Conservation (phyloP, 2,888 invertebrate genomes). For the Macrosiphum euphorbiae region DNA sequence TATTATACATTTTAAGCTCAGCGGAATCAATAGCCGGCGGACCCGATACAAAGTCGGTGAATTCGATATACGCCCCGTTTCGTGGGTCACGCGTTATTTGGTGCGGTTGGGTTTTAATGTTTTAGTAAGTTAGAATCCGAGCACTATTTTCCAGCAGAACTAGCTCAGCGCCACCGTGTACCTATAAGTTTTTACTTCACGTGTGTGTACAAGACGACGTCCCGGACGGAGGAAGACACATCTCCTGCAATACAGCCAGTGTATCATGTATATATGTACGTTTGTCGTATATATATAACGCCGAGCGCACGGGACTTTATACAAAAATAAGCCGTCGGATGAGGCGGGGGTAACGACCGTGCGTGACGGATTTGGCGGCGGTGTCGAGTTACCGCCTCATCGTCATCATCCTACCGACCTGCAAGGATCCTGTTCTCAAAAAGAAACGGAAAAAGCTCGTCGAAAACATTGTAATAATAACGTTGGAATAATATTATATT, state of each 20-base stretch:
- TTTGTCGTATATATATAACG: not conserved
- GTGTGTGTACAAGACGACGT: not conserved
- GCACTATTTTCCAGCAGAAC: not conserved
- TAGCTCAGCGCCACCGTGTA: not conserved
- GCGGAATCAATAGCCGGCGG: not conserved
- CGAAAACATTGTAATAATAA: not conserved
- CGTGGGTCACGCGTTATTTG: not conserved
- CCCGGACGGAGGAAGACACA: not conserved
- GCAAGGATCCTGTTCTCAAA: not conserved
- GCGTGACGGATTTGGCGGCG: constrained; percentile 30
- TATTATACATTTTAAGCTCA: not conserved
- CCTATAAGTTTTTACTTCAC: not conserved
- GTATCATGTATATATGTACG: not conserved
- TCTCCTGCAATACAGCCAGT: not conserved
- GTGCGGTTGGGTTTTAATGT: not conserved
- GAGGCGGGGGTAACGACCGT: not conserved
- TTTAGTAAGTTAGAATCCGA: not conserved
- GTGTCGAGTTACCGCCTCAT: constrained; percentile 30
- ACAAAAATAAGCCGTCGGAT: constrained; percentile 34
- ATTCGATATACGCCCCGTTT: not conserved
- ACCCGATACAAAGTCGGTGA: not conserved
- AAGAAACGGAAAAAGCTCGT: not conserved
- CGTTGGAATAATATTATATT: not conserved
- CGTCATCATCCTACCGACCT: not conserved
- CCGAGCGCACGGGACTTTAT: constrained; percentile 10